Evolutionary conservation across 2,113 vertebrate genomes (phyloP).

Genomic region (Labeo catla): DNA sequence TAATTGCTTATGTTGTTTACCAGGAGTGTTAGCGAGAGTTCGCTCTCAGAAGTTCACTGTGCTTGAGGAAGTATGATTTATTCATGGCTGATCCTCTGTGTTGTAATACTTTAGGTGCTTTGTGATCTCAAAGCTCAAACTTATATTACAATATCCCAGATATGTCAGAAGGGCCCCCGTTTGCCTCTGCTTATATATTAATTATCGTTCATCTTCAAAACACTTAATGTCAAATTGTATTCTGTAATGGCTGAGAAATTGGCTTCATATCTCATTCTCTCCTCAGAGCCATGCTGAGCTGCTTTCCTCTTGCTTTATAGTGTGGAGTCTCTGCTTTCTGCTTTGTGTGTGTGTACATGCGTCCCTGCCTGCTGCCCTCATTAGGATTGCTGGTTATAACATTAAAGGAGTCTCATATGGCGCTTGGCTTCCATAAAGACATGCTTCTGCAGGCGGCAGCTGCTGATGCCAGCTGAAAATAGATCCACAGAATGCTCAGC

Average conservation of each 20-base stretch:
- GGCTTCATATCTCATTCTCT: slow-evolving; percentile 72
- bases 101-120: slow-evolving; percentile 29
- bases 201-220: slow-evolving; percentile 86
- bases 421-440: slow-evolving; percentile 81
- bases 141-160: slow-evolving; percentile 87
- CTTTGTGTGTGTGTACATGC: slow-evolving; percentile 12
- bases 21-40: not conserved
- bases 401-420: slow-evolving; percentile 85
- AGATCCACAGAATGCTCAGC: slow-evolving; percentile 85
- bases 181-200: slow-evolving; percentile 67
- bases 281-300: not conserved
- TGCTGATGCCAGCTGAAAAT: slow-evolving; percentile 94
- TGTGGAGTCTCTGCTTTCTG: slow-evolving; percentile 74
- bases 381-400: slow-evolving; percentile 74
- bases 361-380: slow-evolving; percentile 28
- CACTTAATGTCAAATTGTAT: slow-evolving; percentile 87
- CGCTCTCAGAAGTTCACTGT: slow-evolving; percentile 8
- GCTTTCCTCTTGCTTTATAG: slow-evolving; percentile 67
- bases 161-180: slow-evolving; percentile 78
- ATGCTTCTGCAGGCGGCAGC: slow-evolving; percentile 85
- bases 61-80: slow-evolving; percentile 31
- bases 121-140: slow-evolving; percentile 72
- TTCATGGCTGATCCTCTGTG: slow-evolving; percentile 27
- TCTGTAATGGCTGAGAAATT: slow-evolving; percentile 85
- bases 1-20: slow-evolving; percentile 12